Conservation (phyloP, 2,113 vertebrate genomes). For the Cryptotis parvus region DNA sequence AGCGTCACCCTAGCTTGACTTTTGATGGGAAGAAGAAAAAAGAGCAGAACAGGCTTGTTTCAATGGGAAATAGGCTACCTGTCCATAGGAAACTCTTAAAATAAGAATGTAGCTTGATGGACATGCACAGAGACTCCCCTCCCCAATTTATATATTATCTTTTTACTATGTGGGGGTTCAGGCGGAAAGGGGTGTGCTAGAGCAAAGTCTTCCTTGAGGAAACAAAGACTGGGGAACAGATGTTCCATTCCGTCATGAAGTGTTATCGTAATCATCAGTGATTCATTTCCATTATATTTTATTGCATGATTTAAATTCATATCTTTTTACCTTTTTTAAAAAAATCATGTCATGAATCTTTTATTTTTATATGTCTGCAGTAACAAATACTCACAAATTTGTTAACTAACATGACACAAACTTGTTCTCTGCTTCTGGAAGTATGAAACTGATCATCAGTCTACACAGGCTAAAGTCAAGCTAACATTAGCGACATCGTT, state of each 20-base stretch:
- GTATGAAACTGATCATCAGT: neutral
- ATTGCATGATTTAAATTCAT: neutral
- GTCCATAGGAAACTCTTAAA: neutral
- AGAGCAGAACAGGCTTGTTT: neutral
- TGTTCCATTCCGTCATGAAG: neutral
- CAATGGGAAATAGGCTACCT: neutral
- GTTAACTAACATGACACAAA: neutral
- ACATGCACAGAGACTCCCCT: neutral
- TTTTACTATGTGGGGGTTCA: neutral
- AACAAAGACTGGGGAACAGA: neutral
- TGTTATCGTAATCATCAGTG: neutral
- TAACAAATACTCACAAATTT: neutral
- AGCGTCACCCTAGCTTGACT: neutral
- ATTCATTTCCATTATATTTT: neutral
- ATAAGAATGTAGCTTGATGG: neutral
- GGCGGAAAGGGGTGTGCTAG: neutral
- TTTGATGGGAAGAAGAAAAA: neutral
- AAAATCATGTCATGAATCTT: neutral
- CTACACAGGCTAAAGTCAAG: neutral
- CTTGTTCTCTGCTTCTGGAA: neutral
- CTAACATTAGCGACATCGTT: neutral
- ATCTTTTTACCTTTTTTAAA: slow-evolving; percentile 12
- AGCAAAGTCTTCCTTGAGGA: neutral
- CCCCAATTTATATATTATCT: neutral
- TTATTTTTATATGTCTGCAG: neutral